phyloP scores from a whole-genome alignment of 2,888 invertebrate species.

The Actias luna region DNA sequence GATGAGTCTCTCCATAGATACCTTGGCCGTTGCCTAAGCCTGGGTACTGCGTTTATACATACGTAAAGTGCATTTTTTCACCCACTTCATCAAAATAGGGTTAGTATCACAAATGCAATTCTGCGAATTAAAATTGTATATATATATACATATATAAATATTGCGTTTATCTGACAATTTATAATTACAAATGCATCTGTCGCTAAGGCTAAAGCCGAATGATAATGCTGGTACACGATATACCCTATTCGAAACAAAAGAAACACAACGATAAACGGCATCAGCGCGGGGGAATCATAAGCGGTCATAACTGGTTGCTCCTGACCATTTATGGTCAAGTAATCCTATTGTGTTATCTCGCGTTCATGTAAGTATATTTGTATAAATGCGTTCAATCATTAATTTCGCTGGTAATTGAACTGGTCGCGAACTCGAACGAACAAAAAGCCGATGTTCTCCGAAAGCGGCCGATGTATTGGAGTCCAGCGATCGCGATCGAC shows the following conservation, averaged over 20 bases:
- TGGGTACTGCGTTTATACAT: no score
- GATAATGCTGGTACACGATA: conserved; percentile 74
- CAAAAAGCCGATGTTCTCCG: conserved; percentile 72
- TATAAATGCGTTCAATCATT: conserved; percentile 78
- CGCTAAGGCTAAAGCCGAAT: conserved; percentile 58
- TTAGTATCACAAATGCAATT: no score
- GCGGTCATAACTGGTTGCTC: conserved; percentile 75
- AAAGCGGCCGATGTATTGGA: conserved; percentile 53
- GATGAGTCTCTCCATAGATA: no score
- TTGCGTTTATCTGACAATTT: neutral
- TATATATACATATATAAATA: no score
- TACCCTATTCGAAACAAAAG: conserved; percentile 66
- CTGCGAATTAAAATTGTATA: no score
- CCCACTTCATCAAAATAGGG: no score
- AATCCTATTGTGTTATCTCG: conserved; percentile 72
- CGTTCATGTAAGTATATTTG: conserved; percentile 29
- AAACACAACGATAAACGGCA: conserved; percentile 61
- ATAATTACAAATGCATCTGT: neutral
- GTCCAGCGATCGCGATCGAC: conserved; percentile 56
- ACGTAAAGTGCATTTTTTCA: no score
- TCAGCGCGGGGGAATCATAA: conserved; percentile 62
- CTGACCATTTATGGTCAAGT: conserved; percentile 72
- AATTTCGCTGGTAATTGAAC: conserved; percentile 78
- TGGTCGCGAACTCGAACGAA: conserved; percentile 54
- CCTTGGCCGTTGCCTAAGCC: no score